Conservation (phyloP, 2,888 invertebrate species). For the Timema podura region DNA sequence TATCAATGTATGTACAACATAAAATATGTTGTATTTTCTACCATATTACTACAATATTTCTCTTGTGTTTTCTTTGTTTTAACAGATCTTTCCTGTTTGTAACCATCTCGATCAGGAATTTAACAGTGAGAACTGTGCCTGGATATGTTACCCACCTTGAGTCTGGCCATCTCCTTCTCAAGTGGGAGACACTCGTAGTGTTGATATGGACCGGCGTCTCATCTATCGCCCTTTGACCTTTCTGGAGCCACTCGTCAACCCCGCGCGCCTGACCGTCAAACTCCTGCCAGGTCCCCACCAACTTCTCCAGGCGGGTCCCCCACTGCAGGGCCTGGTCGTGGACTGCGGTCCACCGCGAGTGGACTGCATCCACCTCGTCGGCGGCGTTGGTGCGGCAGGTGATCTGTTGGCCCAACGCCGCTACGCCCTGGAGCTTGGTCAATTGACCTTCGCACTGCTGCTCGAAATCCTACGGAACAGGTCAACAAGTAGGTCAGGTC, state of each 20-base stretch:
- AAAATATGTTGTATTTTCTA: no score
- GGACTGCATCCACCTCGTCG: slow-evolving; percentile 44
- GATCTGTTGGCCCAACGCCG: slow-evolving; percentile 69
- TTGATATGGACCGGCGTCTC: slow-evolving; percentile 58
- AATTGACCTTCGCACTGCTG: slow-evolving; percentile 74
- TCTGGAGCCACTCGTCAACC: slow-evolving; percentile 71
- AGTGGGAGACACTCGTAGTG: slow-evolving; percentile 68
- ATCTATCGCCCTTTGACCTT: slow-evolving; percentile 59
- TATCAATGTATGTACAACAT: no score
- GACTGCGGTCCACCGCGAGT: slow-evolving; percentile 57
- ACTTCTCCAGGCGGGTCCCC: slow-evolving; percentile 70
- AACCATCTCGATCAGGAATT: no score
- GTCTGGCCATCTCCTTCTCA: slow-evolving; percentile 68
- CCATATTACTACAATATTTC: no score
- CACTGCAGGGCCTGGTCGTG: slow-evolving; percentile 75
- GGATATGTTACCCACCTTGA: slow-evolving; percentile 56
- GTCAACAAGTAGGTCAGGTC: neutral
- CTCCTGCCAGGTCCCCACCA: slow-evolving; percentile 75
- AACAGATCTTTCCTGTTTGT: no score
- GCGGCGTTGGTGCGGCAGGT: slow-evolving; percentile 64
- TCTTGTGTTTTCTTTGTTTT: no score
- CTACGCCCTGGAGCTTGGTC: slow-evolving; percentile 68
- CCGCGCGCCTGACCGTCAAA: slow-evolving; percentile 74
- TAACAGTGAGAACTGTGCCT: no score
- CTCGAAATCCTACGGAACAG: slow-evolving; percentile 54